Evolutionary conservation across 2,888 invertebrate genomes (phyloP).

Genomic region (Diaphora mendica): DNA sequence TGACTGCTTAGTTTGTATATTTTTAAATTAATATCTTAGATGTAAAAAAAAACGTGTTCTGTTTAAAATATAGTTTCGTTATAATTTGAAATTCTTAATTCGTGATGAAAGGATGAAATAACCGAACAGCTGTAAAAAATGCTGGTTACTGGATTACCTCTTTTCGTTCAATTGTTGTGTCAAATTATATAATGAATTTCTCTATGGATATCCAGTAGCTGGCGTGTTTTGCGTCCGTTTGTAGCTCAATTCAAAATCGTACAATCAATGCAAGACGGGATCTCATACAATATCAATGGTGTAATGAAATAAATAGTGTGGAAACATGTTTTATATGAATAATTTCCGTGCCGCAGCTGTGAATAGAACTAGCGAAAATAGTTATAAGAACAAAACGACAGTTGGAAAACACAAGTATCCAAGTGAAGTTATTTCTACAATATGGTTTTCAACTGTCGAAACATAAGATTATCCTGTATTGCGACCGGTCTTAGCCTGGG

Average conservation of each 20-base stretch:
- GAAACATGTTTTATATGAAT: slow-evolving; percentile 66
- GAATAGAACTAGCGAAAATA: slow-evolving; percentile 76
- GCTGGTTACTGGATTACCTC: slow-evolving; percentile 30
- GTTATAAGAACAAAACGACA: slow-evolving; percentile 55
- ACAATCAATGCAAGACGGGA: slow-evolving; percentile 68
- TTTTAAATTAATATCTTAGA: slow-evolving; percentile 75
- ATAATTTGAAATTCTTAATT: slow-evolving; percentile 60
- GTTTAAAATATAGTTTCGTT: slow-evolving; percentile 67
- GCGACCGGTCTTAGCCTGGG: slow-evolving; percentile 47
- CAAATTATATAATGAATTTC: background rate
- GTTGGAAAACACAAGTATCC: background rate
- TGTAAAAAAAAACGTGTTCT: slow-evolving; percentile 70
- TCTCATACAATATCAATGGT: slow-evolving; percentile 65
- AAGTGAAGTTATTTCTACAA: background rate
- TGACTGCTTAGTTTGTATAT: slow-evolving; percentile 86
- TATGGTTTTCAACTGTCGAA: slow-evolving; percentile 4
- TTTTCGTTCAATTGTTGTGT: background rate
- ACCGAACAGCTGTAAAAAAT: slow-evolving; percentile 47
- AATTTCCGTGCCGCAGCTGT: slow-evolving; percentile 83
- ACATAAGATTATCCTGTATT: slow-evolving; percentile 43
- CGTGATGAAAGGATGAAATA: slow-evolving; percentile 55
- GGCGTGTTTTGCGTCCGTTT: slow-evolving; percentile 58
- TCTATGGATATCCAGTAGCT: slow-evolving; percentile 27
- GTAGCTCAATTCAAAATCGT: slow-evolving; percentile 57
- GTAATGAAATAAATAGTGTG: slow-evolving; percentile 59